phyloP scores from a whole-genome alignment of 2,113 vertebrate genomes.

The Cisticola juncidis region DNA sequence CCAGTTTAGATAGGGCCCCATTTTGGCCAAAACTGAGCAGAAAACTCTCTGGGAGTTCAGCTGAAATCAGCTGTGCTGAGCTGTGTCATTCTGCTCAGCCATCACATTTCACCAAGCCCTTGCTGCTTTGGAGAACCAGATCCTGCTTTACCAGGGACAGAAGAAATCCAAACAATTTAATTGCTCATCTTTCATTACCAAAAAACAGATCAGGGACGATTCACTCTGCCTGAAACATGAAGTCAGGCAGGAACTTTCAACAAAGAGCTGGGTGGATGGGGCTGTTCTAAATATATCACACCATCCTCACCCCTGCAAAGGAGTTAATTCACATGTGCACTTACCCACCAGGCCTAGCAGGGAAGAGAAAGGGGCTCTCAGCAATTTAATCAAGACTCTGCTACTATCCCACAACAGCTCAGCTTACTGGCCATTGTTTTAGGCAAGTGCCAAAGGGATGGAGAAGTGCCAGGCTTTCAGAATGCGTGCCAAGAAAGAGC shows the following conservation, averaged over 20 bases:
- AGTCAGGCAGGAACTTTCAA: background rate
- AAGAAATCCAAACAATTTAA: background rate
- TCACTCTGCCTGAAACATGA: background rate
- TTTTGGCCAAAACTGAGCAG: background rate
- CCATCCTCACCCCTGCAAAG: background rate
- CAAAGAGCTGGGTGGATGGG: background rate
- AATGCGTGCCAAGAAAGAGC: background rate
- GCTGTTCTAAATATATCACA: background rate
- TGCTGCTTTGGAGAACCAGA: background rate
- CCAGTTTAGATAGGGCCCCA: background rate
- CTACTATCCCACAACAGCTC: conserved; percentile 23
- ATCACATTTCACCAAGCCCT: background rate
- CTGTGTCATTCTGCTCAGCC: background rate
- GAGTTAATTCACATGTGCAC: background rate
- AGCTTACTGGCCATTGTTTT: conserved; percentile 6
- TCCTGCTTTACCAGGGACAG: background rate
- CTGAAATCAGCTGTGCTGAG: background rate
- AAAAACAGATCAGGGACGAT: background rate
- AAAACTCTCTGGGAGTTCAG: background rate
- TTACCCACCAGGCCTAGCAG: background rate
- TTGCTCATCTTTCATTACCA: background rate
- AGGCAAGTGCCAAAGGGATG: background rate
- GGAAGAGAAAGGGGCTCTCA: background rate
- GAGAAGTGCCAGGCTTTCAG: background rate
- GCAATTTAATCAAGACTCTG: conserved; percentile 6